Base-by-base conservation (phyloP, 2,888 invertebrate species). In the Agapostemon virescens region DNA sequence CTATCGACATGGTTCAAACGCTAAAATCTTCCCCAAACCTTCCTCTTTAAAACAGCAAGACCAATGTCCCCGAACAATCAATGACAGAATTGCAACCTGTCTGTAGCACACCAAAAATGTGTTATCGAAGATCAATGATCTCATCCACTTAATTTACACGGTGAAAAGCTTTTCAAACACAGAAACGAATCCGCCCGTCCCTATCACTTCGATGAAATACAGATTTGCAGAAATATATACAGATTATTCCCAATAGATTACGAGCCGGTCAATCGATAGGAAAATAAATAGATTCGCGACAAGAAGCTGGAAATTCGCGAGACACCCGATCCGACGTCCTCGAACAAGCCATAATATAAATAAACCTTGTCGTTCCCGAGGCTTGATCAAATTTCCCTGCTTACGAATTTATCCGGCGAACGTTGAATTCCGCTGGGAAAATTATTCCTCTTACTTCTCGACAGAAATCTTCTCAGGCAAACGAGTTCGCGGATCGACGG, bases 401-500 rank as follows among this genome's bases (percentile, higher is more conserved):
- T 74, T 69, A 74, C 63, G 52, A 78, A 74, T 74, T 69, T 74
- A 74, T 45, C 78, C 33, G 69, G 26, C 69, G 64, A 78, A 74
- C 74, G 74, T 74, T 74, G 74, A 74, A 78, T 78, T 45, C 52
- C 63, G 40, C n/a, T 36, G 36, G 55, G 78, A 71, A 79, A 77
- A 79, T 77, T 75, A 69, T 73, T 77, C 72, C 61, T 55, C 33
- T 58, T 69, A 58, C 49, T 69, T 77, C 67, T 69, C 74, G 74
- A 66, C 67, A 55, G 74, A 74, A 82, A 82, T 71, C 76, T 76
- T 79, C 69, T 83, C 69, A 77, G 70, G 79, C 76, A 74, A 85
- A 85, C 71, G 78, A 83, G 83, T 84, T 85, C 84, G 76, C 78
- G 78, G 73, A 77, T 85, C 76, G 79, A 78, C 81, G 81, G 70